These are phyloP conservation scores for Asobara japonica DNA, from an alignment of 1,140 invertebrate genomes.

Conservation along the genomic window DNA sequence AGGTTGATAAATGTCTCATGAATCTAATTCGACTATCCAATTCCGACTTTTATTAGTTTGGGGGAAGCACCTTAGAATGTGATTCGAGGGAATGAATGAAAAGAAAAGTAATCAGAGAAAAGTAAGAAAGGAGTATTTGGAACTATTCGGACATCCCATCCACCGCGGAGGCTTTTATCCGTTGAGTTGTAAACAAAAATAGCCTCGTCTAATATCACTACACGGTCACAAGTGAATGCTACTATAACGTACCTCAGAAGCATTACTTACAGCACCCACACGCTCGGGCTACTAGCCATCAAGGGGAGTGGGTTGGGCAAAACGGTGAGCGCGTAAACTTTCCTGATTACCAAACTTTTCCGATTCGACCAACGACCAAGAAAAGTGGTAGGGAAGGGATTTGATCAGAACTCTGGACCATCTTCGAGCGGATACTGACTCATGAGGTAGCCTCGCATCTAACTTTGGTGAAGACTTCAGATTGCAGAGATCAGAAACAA, in stretches of 20 bases:
- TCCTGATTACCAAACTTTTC: conserved; percentile 60
- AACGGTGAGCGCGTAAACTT: conserved; percentile 47
- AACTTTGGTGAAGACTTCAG: conserved; percentile 9
- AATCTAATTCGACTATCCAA: too few relatives aligned
- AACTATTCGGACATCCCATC: background rate
- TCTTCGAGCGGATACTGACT: background rate
- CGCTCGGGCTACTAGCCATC: background rate
- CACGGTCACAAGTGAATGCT: background rate
- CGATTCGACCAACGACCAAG: conserved; percentile 55
- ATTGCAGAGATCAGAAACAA: conserved; percentile 6
- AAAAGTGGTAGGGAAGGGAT: background rate
- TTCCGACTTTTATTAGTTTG: background rate
- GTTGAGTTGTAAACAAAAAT: background rate
- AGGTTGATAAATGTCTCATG: conserved; percentile 40
- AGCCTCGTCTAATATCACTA: background rate
- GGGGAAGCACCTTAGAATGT: too few relatives aligned
- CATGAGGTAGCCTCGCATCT: background rate
- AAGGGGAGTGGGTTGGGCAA: background rate
- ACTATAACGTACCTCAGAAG: background rate
- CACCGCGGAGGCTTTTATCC: background rate
- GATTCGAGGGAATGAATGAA: background rate
- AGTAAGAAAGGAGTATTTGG: background rate
- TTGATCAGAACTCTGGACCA: conserved; percentile 5
- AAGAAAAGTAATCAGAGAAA: background rate
- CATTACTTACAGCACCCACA: conserved; percentile 45